Base-by-base conservation (phyloP, 1,140 invertebrate species). In the Choristoneura fumiferana region DNA sequence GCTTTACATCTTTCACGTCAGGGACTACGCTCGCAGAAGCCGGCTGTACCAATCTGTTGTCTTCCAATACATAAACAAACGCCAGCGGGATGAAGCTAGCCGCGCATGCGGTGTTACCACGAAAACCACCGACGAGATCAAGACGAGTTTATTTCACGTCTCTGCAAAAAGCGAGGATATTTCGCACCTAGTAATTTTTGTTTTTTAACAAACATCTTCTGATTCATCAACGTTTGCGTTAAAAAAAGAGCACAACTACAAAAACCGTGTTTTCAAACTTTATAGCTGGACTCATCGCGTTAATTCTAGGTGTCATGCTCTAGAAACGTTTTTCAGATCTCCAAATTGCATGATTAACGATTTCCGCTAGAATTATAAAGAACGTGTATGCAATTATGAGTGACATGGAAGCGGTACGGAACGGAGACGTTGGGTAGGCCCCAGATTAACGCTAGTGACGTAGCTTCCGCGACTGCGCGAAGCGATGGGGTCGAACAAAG, bases 1-100 rank as follows among this genome's bases (percentile, higher is more conserved):
- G 22, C 22, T 29, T n/a, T 29, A 49, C 43, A 49, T 49, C 43
- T 49, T 33, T 10, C 18, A 29, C 22, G 22, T 49, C 18, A 67
- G 71, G 65, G 67, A 10, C n/a, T 12, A 17, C 36, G 54, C 74
- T 64, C 70, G 60, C 62, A 67, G 72, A 75, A 71, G 76, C 81
- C 82, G 79, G 79, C 76, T 78, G 68, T 78, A 82, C 81, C 69
- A 80, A 81, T 84, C 79, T 84, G 83, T 85, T 87, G 83, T 86
- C 85, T 84, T 82, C 67, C 75, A 79, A 83, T 81, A 84, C 81
- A 88, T 88, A 88, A 88, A 88, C 85, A 88, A 88, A 88, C 81
- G 68, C n/a, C n/a, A 76, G 65, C 68, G 72, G 58, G 53, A 76
- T 85, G 85, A 88, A 88, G 71, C 65, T 88, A 86, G 83, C 76